Evolutionary conservation across 2,888 invertebrate species (phyloP), one percentile per base, ranked within the genome.

Genomic region (Carabus problematicus): DNA sequence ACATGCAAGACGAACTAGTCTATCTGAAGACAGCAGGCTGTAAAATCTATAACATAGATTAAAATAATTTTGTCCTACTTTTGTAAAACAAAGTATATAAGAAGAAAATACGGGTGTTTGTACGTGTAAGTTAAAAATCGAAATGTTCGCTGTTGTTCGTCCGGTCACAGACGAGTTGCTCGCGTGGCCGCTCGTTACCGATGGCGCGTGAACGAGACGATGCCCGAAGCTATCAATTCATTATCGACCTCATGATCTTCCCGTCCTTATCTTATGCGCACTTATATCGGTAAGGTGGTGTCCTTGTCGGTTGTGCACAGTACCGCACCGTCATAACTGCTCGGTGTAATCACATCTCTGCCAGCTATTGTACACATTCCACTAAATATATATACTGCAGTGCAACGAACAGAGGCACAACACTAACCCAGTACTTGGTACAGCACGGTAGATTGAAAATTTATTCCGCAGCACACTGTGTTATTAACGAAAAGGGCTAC

Each of bases 151-250:
- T 2, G 29, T 14, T 47, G 47, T 47, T 8, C 47, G 16, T n/a
- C 3, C 47, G 47, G 67, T 67, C 67, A 67, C 60, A 67, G 59
- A 8, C 39, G 40, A 47, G 47, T 59, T 47, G 18, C 11, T 52
- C 59, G 59, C 67, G 67, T 49, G 49, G 60, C 41, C 52, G 60
- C 58, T 67, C 64, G 58, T 67, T 67, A 52, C 67, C 60, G 58
- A 56, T 58, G 56, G 58, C 64, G 64, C 64, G 60, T 67, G 52
- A 60, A 52, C 60, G 18, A 49, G 54, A 42, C 49, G 12, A 14
- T 47, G 60, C 61, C n/a, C 61, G 43, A 54, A 55, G 68, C 52
- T 45, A 61, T 61, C 68, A 68, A 68, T 68, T 68, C 55, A 68
- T 68, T 68, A 68, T 68, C 68, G 54, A 47, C 29, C 49, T 67